Base-by-base conservation (phyloP, 2,113 vertebrate genomes). In the Phaethornis superciliosus region DNA sequence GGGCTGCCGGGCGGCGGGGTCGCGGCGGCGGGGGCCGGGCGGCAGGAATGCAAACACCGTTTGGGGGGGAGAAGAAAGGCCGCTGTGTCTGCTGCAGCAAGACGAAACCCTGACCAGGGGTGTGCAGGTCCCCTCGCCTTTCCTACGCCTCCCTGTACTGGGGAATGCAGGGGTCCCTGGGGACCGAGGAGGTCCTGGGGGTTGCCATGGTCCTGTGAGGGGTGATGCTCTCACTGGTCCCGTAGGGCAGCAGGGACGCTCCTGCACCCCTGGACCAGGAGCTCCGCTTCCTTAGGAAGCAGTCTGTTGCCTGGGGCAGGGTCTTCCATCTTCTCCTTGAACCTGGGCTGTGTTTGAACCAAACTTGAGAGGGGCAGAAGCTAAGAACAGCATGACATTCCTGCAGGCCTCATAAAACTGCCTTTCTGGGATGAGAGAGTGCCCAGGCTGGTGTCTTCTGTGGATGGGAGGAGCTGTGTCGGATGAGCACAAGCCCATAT, bases 21-120 rank as follows among this genome's bases (percentile, higher is more conserved):
- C 94, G 47, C 1, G 11, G 81, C 19, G 18, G 94, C 2, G 37
- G 90, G 90, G 88, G 94, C 95, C 85, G 11, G 62, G 69, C 78
- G 2, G 64, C 90, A 95, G 95, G 95, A 96, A 96, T 95, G 95
- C 95, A 96, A 95, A 96, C 94, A 96, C 94, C 80, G 94, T 85
- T 85, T 76, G 27, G 35, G 62, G 91, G 90, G 89, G 72, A 89
- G 89, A 92, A 95, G 96, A 96, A 96, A 96, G 96, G 69, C 89
- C 1, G 54, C 96, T 93, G 93, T 96, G 96, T 96, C 78, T 89
- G 91, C 77, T 1, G 9, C 5, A 1, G 95, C 2, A 12, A 35
- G 68, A 64, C 1, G 1, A 86, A 93, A 71, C 70, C 58, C 3
- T 9, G 60, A 59, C 26, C 13, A 5, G 78, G 49, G 58, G 6